A percentile compares a stretch with the other conserved stretches of the same genome.
Conservation (phyloP, 2,888 invertebrate species). For the Andrena flavipes region DNA sequence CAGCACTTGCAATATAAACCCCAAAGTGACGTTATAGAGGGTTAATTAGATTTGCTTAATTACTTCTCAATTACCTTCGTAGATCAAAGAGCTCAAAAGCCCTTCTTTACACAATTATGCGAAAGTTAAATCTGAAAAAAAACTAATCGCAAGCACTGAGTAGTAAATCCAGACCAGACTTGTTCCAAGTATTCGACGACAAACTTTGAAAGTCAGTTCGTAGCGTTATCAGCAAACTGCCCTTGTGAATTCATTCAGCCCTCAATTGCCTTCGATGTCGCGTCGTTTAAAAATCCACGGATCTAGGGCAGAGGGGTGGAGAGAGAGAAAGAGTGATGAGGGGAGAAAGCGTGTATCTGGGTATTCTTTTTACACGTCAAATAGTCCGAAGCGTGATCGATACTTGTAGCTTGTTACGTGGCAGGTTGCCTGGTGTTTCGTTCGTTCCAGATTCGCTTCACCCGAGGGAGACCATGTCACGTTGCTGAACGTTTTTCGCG, state of each 20-base stretch:
- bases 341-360: neutral
- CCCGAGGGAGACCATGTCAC: constrained; percentile 97
- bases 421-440: constrained; percentile 39
- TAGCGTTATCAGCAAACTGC: no score
- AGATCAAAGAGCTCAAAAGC: no score
- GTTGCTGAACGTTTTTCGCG: constrained; percentile 94
- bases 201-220: no score
- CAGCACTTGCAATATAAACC: no score
- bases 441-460: constrained; percentile 90
- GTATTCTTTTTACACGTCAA: constrained; percentile 39
- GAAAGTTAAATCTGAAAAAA: no score
- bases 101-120: no score
- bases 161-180: no score
- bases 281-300: constrained; percentile 14
- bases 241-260: neutral
- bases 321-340: neutral
- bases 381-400: constrained; percentile 51
- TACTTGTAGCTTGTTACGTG: constrained; percentile 50
- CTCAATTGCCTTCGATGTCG: neutral
- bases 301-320: constrained; percentile 6
- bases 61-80: no score
- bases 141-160: no score
- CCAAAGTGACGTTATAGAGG: no score
- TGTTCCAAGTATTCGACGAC: no score
- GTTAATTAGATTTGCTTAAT: no score